A percentile compares a stretch with the other conserved stretches of the same genome.
phyloP scores from a whole-genome alignment of 1,140 invertebrate genomes.

The Mactra quadrangularis region DNA sequence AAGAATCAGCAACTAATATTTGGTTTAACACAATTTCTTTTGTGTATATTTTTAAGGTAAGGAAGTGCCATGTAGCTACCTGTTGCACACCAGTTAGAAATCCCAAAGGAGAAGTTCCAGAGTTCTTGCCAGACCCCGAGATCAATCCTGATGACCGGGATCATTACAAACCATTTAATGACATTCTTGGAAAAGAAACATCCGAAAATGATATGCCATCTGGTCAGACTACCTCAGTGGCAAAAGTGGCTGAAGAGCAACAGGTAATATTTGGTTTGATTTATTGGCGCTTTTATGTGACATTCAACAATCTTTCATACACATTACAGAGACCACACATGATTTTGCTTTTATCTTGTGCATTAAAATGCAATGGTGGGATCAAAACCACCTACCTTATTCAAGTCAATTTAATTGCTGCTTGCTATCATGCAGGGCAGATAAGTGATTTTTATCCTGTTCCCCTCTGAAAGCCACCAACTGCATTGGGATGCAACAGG shows the following conservation, averaged over 20 bases:
- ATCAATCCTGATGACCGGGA: conserved; percentile 1
- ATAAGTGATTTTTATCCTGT: too few relatives aligned
- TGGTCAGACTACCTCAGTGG: background rate
- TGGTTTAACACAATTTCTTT: background rate
- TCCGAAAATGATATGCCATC: conserved; percentile 46
- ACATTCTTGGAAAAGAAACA: conserved; percentile 29
- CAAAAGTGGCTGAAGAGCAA: conserved; percentile 49
- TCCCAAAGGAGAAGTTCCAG: conserved; percentile 9
- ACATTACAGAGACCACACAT: background rate
- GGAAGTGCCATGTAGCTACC: conserved; percentile 33
- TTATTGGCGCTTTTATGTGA: background rate
- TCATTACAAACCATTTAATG: conserved; percentile 42
- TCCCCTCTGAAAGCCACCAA: too few relatives aligned
- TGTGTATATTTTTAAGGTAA: conserved; percentile 19
- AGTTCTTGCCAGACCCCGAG: conserved; percentile 52
- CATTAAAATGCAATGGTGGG: background rate
- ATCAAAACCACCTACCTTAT: too few relatives aligned
- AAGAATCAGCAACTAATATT: background rate
- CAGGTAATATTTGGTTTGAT: conserved; percentile 23
- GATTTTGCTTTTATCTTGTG: background rate
- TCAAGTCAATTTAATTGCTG: too few relatives aligned
- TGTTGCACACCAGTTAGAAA: conserved; percentile 38
- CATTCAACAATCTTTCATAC: background rate
- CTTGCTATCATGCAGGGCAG: too few relatives aligned
- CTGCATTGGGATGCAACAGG: too few relatives aligned